Base-by-base conservation (phyloP, 2,888 invertebrate species). In the Oligia fasciuncula region DNA sequence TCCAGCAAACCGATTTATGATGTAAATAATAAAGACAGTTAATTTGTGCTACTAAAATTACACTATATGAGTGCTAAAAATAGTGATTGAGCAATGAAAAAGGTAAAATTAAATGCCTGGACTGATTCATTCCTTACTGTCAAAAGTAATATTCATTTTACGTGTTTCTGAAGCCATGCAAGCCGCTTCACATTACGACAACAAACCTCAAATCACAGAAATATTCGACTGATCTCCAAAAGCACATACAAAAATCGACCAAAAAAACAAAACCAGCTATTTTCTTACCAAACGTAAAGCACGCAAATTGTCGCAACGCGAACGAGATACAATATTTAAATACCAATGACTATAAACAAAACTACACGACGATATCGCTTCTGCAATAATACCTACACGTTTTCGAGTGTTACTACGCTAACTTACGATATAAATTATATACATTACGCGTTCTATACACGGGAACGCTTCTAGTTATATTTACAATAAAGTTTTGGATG, bases 401-500 rank as follows among this genome's bases (percentile, higher is more conserved):
- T 72, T 76, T 76, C 83, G 85, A 73, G 84, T 84, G 84, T 85
- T 81, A 87, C 90, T 91, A 90, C 80, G 75, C 81, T 88, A 88
- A 79, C 91, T 91, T 90, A 92, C 54, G 13, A 80, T 89, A 88
- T 85, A 90, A 89, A 87, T 87, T 93, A 93, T 93, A 91, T 93
- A 93, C 93, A 92, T 88, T 87, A 91, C 84, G 88, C 91, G 91
- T 86, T 88, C 90, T 79, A 84, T 92, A 92, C 89, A 91, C 67
- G 85, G 73, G 89, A 90, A 89, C 92, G 91, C 90, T 73, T 85
- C 91, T 93, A 91, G 87, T 80, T 85, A 93, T 96, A 96, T 96
- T 93, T 96, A 96, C 96, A 96, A 93, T 96, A 95, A 95, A 95
- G 89, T 90, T 95, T 94, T 95, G 94, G 92, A 95, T 96, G 96